Conservation (phyloP, 2,888 invertebrate genomes). For the Megaustenia siamemsis region DNA sequence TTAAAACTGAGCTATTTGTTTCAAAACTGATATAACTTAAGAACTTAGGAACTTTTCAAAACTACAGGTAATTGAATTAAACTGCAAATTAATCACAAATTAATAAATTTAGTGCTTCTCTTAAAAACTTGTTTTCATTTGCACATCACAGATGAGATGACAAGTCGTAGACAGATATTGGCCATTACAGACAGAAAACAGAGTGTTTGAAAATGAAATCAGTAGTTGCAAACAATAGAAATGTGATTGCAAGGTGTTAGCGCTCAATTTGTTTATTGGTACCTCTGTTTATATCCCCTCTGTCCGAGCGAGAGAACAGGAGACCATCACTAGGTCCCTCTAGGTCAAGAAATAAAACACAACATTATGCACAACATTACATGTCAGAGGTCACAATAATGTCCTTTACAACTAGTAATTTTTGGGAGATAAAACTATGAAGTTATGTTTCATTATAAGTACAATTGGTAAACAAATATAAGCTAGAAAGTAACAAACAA, state of each 20-base stretch:
- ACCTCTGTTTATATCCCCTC: slow-evolving; percentile 62
- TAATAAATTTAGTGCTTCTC: neutral
- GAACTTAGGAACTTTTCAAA: too few species aligned
- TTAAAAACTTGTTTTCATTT: neutral
- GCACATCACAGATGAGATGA: slow-evolving; percentile 29
- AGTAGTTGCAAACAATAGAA: slow-evolving; percentile 10
- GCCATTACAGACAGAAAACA: neutral
- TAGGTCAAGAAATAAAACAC: slow-evolving; percentile 39
- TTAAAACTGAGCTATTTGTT: too few species aligned
- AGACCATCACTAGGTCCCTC: slow-evolving; percentile 53
- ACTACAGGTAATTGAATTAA: too few species aligned
- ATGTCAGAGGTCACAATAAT: neutral
- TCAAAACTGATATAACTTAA: too few species aligned
- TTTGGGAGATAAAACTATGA: too few species aligned
- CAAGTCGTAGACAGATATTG: neutral
- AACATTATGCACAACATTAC: slow-evolving; percentile 12
- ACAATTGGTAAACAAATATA: too few species aligned
- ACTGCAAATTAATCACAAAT: too few species aligned
- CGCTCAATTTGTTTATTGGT: slow-evolving; percentile 19
- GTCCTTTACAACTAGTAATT: neutral
- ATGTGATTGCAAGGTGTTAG: neutral
- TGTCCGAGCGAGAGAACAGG: slow-evolving; percentile 58
- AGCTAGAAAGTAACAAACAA: too few species aligned
- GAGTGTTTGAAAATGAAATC: slow-evolving; percentile 12
- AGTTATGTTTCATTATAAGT: too few species aligned